phyloP scores from a whole-genome alignment of 1,140 invertebrate species.

The Cylas formicarius region DNA sequence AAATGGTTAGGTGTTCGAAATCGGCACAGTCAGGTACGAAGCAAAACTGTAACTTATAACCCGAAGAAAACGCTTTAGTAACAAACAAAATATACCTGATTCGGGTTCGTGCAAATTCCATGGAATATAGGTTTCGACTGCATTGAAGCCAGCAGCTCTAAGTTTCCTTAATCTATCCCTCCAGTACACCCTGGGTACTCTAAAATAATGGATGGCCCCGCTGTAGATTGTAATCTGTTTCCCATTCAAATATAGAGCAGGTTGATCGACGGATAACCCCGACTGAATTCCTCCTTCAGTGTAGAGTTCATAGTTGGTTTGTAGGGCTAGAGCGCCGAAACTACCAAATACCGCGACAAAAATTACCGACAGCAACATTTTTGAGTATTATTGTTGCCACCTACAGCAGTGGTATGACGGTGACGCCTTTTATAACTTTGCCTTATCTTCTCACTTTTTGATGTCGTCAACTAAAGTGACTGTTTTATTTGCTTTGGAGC shows the following conservation, averaged over 20 bases:
- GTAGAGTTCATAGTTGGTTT: conserved; percentile 36
- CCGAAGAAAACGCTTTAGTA: conserved; percentile 1
- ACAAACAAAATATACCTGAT: conserved; percentile 24
- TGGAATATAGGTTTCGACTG: conserved; percentile 88
- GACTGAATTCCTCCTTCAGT: conserved; percentile 26
- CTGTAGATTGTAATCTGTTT: conserved; percentile 32
- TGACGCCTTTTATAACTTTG: no score
- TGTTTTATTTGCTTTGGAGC: no score
- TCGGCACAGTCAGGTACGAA: no score
- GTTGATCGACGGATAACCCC: conserved; percentile 24
- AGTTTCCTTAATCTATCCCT: conserved; percentile 25
- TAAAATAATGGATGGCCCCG: conserved; percentile 89
- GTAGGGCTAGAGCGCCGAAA: conserved; percentile 9
- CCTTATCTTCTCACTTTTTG: no score
- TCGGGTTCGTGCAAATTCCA: conserved; percentile 85
- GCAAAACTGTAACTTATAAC: not conserved
- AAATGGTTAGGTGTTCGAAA: no score
- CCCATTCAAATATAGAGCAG: conserved; percentile 30
- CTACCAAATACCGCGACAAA: not conserved
- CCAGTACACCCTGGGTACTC: conserved; percentile 58
- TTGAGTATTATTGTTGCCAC: no score
- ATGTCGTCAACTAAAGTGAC: no score
- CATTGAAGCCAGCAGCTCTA: conserved; percentile 67
- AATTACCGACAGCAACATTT: conserved; percentile 6
- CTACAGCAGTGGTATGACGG: no score